These are phyloP conservation scores for Zygothrica quintamaculata DNA, from an alignment of 2,888 invertebrate genomes.

Conservation along the genomic window DNA sequence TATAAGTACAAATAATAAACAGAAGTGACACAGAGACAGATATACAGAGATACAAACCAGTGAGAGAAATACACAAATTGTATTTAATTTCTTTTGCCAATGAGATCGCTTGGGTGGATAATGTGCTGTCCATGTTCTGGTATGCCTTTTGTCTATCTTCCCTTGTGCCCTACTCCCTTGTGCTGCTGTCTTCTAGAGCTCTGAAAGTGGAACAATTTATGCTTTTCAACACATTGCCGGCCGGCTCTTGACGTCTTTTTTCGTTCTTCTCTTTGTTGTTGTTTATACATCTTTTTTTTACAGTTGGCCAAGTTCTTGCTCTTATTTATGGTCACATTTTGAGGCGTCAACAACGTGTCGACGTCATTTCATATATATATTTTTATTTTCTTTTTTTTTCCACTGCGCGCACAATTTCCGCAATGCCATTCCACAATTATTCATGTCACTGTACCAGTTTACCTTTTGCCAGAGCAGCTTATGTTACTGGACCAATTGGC, in stretches of 20 bases:
- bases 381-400: slow-evolving; percentile 53
- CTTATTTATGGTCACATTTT: slow-evolving; percentile 49
- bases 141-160: slow-evolving; percentile 53
- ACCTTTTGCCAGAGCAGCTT: slow-evolving; percentile 36
- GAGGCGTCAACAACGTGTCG: slow-evolving; percentile 26
- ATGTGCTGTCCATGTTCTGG: slow-evolving; percentile 11
- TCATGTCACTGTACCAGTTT: slow-evolving; percentile 40
- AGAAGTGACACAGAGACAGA: slow-evolving; percentile 21
- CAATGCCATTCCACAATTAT: slow-evolving; percentile 74
- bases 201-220: slow-evolving; percentile 72
- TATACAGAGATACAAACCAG: too few species aligned
- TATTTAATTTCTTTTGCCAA: slow-evolving; percentile 65
- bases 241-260: slow-evolving; percentile 31
- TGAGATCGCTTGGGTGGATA: slow-evolving; percentile 20
- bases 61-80: too few species aligned
- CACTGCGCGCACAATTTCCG: slow-evolving; percentile 74
- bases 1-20: slow-evolving; percentile 49
- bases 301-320: slow-evolving; percentile 57
- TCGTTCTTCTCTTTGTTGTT: slow-evolving; percentile 36
- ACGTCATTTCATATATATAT: slow-evolving; percentile 51
- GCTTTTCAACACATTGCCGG: slow-evolving; percentile 48
- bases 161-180: too few species aligned
- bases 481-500: slow-evolving; percentile 22
- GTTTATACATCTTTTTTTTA: slow-evolving; percentile 45
- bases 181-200: slow-evolving; percentile 22